Conservation (phyloP, 2,888 invertebrate genomes). For the Tenthredo notha region DNA sequence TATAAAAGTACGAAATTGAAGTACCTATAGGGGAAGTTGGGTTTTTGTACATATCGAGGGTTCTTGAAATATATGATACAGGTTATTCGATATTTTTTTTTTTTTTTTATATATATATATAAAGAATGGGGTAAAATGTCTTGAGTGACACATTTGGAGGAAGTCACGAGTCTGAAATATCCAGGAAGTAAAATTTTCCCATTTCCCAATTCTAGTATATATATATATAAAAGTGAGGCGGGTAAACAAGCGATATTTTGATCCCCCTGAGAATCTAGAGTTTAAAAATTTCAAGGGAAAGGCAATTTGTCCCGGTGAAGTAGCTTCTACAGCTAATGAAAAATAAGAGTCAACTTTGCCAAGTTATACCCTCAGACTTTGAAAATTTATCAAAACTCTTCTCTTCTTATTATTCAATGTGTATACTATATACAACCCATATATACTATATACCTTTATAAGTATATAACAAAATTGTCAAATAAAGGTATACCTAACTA, state of each 20-base stretch:
- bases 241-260: constrained; percentile 28
- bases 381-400: constrained; percentile 15
- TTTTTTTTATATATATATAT: no score
- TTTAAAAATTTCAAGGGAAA: constrained; percentile 12
- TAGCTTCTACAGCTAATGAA: constrained; percentile 21
- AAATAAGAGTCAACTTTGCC: constrained; percentile 27
- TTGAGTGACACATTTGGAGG: constrained; percentile 4
- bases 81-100: background rate
- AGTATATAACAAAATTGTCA: background rate
- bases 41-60: background rate
- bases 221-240: background rate
- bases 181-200: background rate
- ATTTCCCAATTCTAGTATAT: background rate
- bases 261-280: constrained; percentile 3
- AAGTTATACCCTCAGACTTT: background rate
- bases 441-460: background rate
- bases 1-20: background rate
- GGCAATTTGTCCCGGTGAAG: constrained; percentile 25
- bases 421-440: no score
- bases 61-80: background rate
- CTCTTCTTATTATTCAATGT: background rate
- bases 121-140: background rate
- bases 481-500: no score
- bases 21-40: background rate
- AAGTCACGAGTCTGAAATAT: constrained; percentile 7